Conservation (phyloP, 53 echinoderm and acorn worm species). For the Luidia sarsii region DNA sequence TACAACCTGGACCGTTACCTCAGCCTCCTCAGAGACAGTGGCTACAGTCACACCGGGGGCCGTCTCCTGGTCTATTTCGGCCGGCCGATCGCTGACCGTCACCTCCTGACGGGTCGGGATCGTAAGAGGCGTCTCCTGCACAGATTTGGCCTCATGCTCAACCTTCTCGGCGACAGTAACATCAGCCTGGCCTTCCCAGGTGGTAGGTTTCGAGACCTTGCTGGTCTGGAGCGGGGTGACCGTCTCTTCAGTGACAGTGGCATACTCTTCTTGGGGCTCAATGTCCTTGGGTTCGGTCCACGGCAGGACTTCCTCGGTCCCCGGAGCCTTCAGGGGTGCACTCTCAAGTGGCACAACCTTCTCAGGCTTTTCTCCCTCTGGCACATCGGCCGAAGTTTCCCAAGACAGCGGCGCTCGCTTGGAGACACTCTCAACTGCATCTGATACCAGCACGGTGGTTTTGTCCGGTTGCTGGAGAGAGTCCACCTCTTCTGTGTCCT, state of each 20-base stretch:
- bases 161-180: conserved; percentile 7
- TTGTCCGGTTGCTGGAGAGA: conserved; percentile 41
- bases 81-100: conserved; percentile 26
- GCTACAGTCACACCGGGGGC: conserved; percentile 11
- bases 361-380: conserved; percentile 7
- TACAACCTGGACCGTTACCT: conserved; percentile 19
- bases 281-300: conserved; percentile 22
- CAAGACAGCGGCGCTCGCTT: conserved; percentile 37
- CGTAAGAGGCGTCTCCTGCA: conserved; percentile 4
- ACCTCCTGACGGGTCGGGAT: conserved; percentile 38
- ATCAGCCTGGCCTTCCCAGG: conserved; percentile 40
- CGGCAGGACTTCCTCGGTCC: conserved; percentile 29
- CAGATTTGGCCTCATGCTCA: conserved; percentile 28
- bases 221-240: conserved; percentile 31
- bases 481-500: conserved; percentile 49
- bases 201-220: conserved; percentile 31
- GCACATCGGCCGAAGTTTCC: conserved; percentile 37
- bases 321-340: conserved; percentile 47
- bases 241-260: conserved; percentile 38
- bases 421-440: conserved; percentile 26
- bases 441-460: conserved; percentile 1
- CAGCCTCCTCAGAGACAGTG: conserved; percentile 12
- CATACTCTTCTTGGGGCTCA: conserved; percentile 14
- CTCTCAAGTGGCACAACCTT: conserved; percentile 42
- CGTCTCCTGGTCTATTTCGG: conserved; percentile 27